These are phyloP conservation scores for Polymixis lichenea DNA, from an alignment of 2,888 invertebrate species.

Conservation along the genomic window DNA sequence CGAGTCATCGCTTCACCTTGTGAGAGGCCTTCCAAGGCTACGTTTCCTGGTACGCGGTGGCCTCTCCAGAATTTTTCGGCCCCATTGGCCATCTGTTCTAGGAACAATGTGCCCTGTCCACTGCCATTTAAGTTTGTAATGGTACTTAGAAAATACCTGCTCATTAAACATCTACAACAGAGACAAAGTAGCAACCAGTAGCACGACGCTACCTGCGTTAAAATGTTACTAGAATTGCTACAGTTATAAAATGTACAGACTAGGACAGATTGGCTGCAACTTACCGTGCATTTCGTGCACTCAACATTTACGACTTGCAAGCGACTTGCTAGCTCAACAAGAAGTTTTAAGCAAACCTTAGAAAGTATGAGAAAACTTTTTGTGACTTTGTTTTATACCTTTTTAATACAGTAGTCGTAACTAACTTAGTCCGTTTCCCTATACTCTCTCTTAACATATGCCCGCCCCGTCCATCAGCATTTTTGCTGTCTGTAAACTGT, in stretches of 20 bases:
- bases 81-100: too few relatives aligned
- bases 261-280: slow-evolving; percentile 25
- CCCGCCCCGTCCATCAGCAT: too few relatives aligned
- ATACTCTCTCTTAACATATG: too few relatives aligned
- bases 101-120: too few relatives aligned
- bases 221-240: slow-evolving; percentile 12
- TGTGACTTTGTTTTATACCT: slow-evolving; percentile 10
- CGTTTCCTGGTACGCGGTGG: too few relatives aligned
- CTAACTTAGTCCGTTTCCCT: too few relatives aligned
- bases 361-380: slow-evolving; percentile 16
- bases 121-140: too few relatives aligned
- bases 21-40: too few relatives aligned
- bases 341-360: background rate
- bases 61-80: too few relatives aligned
- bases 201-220: background rate
- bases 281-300: slow-evolving; percentile 10
- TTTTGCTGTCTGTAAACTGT: too few relatives aligned
- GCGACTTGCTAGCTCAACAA: slow-evolving; percentile 3
- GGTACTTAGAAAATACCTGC: background rate
- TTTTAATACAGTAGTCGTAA: background rate
- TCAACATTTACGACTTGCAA: slow-evolving; percentile 35
- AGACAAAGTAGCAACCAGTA: slow-evolving; percentile 6
- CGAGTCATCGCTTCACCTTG: too few relatives aligned
- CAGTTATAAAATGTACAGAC: slow-evolving; percentile 18
- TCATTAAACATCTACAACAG: background rate